Evolutionary conservation across 2,888 invertebrate genomes (phyloP), one percentile per base, ranked within the genome.

Genomic region (Andrena flavipes): DNA sequence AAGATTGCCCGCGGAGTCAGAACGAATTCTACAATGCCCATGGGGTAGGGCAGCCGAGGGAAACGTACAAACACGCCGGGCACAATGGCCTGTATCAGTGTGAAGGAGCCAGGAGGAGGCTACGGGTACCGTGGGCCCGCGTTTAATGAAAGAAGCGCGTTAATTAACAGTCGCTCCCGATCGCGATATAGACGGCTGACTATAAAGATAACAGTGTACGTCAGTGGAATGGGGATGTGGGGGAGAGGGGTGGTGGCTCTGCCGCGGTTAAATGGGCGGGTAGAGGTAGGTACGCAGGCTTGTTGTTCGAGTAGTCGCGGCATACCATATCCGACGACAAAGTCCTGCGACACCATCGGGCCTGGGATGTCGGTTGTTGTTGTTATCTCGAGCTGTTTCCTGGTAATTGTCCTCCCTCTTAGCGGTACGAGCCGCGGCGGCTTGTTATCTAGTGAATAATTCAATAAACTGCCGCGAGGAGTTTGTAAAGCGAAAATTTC

Each of bases 321-420:
- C 62, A 42, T 42, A 75, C 76, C 85, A 85, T 88, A 87, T 87
- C 85, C 84, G 86, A 79, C 81, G 76, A 85, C 84, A 83, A 85
- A 88, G 84, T 86, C 84, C 81, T 84, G 87, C 87, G 82, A 73
- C 87, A 79, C 75, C 79, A 82, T 85, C 82, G 87, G 85, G 88
- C 84, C 89, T 86, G 76, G 86, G 82, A 82, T 88, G 87, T 86
- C 86, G 90, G 90, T 89, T 89, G 91, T 89, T 91, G 91, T 92
- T 93, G 92, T 93, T 92, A 93, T 93, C 92, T 93, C 91, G 89
- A 87, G 90, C 90, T 92, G 91, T 92, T 93, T 93, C 93, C 93
- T 92, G 91, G 92, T 93, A 93, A 93, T 93, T 93, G 93, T 93
- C 93, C 91, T 91, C 88, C 85, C 91, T 89, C 90, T 90, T 91